Evolutionary conservation across 1,140 invertebrate genomes (phyloP).

Genomic region (Drosophila azteca): DNA sequence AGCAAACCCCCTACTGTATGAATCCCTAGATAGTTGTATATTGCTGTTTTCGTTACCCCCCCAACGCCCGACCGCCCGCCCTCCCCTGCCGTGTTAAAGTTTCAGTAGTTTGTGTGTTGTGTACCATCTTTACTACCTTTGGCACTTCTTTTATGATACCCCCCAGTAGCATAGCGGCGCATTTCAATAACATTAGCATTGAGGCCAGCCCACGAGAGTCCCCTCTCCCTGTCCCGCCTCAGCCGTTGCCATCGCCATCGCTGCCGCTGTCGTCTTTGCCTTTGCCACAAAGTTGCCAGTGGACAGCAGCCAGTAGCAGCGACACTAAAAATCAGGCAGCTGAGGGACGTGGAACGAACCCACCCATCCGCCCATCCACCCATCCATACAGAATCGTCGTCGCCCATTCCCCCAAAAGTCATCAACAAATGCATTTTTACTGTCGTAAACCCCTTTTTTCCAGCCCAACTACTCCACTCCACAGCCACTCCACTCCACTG

Average conservation of each 20-base stretch:
- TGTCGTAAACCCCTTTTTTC: background rate
- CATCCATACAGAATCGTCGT: slow-evolving; percentile 9
- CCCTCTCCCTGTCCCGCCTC: slow-evolving; percentile 4
- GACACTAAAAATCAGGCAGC: slow-evolving; percentile 56
- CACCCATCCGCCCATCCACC: background rate
- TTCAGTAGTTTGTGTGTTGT: slow-evolving; percentile 60
- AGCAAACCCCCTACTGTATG: background rate
- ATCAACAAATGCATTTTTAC: slow-evolving; percentile 51
- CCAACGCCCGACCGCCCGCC: too few relatives aligned
- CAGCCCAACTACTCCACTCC: background rate
- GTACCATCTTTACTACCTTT: slow-evolving; percentile 63
- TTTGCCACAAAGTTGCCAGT: slow-evolving; percentile 38
- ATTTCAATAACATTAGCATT: slow-evolving; percentile 76
- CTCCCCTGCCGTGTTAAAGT: slow-evolving; percentile 30
- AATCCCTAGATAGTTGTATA: slow-evolving; percentile 41
- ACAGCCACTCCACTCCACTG: too few relatives aligned
- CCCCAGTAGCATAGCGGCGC: slow-evolving; percentile 44
- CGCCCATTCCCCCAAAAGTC: slow-evolving; percentile 35
- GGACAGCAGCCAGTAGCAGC: slow-evolving; percentile 8
- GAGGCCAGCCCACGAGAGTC: slow-evolving; percentile 14
- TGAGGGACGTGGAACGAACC: slow-evolving; percentile 21
- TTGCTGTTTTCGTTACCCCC: slow-evolving; percentile 57
- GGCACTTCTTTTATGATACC: slow-evolving; percentile 76
- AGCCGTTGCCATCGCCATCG: slow-evolving; percentile 8
- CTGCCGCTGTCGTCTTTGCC: too few relatives aligned